Evolutionary conservation across 2,797 vertebrate species (phyloP).

Genomic region (Ptychadena robeensis): DNA sequence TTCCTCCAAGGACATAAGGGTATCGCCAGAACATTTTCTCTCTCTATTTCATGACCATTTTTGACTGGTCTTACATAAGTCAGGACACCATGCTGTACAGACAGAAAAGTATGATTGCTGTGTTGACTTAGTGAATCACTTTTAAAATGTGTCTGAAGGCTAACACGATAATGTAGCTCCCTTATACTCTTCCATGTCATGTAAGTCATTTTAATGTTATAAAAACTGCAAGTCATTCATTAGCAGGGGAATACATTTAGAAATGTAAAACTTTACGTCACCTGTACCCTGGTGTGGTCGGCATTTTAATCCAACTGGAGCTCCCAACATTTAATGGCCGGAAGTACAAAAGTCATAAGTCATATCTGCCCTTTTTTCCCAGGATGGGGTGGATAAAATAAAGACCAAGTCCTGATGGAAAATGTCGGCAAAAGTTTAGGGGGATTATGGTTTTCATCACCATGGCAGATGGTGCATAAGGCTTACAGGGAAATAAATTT

Average conservation of each 20-base stretch:
- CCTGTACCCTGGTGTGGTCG: neutral
- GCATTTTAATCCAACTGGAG: neutral
- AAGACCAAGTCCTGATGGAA: neutral
- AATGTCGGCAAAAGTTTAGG: neutral
- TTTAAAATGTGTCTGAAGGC: neutral
- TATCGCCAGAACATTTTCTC: neutral
- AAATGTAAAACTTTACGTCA: neutral
- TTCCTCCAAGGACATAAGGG: neutral
- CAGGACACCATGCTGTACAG: neutral
- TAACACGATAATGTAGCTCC: neutral
- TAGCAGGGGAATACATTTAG: neutral
- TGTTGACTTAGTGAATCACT: neutral
- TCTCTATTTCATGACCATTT: neutral
- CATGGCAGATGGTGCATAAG: no score
- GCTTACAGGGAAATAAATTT: no score
- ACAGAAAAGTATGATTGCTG: conserved; percentile 8
- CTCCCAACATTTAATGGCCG: neutral
- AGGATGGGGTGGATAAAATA: neutral
- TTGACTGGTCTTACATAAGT: neutral
- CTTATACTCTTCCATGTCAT: neutral
- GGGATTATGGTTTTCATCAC: neutral
- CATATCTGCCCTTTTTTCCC: neutral
- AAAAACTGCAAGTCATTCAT: neutral
- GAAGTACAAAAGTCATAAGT: neutral
- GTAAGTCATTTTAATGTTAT: neutral